A percentile compares a stretch with the other conserved stretches of the same genome.
phyloP scores from a whole-genome alignment of 1,140 invertebrate species.

The Euura saliciscinereae region DNA sequence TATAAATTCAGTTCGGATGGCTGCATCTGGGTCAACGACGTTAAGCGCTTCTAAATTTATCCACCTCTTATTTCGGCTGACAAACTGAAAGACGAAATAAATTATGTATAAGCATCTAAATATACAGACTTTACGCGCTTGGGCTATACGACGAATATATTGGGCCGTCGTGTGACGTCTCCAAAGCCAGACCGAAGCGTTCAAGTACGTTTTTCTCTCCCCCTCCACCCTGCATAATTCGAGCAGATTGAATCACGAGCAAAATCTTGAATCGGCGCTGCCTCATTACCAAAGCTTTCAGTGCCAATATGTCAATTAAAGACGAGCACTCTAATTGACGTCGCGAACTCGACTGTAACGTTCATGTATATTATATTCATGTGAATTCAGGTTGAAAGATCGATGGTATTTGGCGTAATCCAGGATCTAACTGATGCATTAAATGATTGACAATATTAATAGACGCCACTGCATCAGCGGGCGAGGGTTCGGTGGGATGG shows the following conservation, averaged over 20 bases:
- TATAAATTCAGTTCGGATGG: background rate
- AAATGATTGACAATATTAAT: background rate
- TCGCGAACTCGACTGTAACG: background rate
- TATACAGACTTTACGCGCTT: constrained; percentile 2
- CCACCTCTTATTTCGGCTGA: background rate
- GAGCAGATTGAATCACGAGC: background rate
- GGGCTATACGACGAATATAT: background rate
- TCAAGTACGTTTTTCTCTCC: background rate
- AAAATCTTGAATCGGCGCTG: background rate
- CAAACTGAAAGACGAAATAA: constrained; percentile 7
- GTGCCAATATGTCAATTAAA: background rate
- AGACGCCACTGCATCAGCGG: background rate
- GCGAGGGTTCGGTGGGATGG: too few species aligned
- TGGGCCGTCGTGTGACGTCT: background rate
- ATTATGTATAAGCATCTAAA: background rate
- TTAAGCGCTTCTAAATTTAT: constrained; percentile 7
- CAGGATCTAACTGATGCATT: too few species aligned
- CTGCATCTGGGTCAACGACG: constrained; percentile 4
- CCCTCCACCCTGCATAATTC: background rate
- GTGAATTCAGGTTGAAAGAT: background rate
- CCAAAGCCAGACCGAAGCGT: background rate
- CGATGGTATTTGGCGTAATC: background rate
- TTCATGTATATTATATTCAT: background rate
- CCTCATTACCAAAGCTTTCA: background rate
- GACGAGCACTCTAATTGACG: background rate